Base-by-base conservation (phyloP, 1,140 invertebrate species). In the Homarus americanus region DNA sequence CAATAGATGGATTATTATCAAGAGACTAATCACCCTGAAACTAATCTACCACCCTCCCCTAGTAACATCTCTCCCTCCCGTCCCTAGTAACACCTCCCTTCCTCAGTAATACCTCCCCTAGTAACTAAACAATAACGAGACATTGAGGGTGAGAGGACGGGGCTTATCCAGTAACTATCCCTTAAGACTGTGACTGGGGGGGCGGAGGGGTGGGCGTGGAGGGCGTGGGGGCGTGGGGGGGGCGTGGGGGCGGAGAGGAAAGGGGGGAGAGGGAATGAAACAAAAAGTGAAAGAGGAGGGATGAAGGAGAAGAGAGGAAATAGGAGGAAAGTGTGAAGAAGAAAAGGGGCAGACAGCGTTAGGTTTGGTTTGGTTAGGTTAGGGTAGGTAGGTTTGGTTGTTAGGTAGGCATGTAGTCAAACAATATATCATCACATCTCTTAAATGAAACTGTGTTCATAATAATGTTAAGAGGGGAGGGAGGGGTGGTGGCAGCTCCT, bases 1-100 rank as follows among this genome's bases (percentile, higher is more conserved):
- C 40, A 41, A 32, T 32, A 44, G 20, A 44, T n/a, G 40, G 78
- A 80, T 44, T 44, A 80, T 44, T 44, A 53, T n/a, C 38, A 80
- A 28, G 78, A 73, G 78, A 40, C 10, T n/a, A 40, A 44, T 41
- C 12, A 49, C n/a, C 10, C 17, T 15, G 7, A 58, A 20, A 15
- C 53, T 58, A 15, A 4, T 49, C 44, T 15, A 49, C 44, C 15
- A 49, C 44, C 44, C 44, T 49, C 44, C 44, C 44, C 5, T 4
- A 80, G 44, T 12, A 28, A 32, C 44, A n/a, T n/a, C n/a, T n/a
- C n/a, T n/a, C n/a, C n/a, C n/a, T n/a, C n/a, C n/a, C n/a, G n/a
- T n/a, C n/a, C n/a, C n/a, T n/a, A n/a, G n/a, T n/a, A n/a, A n/a
- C n/a, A n/a, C n/a, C n/a, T n/a, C n/a, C n/a, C n/a, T n/a, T n/a